Conservation (phyloP, 2,113 vertebrate species). For the Corapipo altera region DNA sequence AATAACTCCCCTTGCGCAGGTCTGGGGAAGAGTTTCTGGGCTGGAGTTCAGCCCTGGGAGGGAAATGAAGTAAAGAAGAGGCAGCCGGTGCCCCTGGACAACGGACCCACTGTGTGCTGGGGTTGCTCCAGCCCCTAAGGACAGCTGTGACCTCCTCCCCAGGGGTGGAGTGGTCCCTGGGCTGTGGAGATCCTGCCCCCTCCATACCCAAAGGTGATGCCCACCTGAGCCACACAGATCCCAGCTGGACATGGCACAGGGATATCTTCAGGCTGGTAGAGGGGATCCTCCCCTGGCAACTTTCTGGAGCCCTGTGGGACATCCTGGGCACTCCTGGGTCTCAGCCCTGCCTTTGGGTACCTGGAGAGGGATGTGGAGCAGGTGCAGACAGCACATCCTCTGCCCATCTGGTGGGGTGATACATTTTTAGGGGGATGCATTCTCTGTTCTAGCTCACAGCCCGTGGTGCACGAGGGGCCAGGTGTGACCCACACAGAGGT, state of each 20-base stretch:
- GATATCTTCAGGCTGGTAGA: not conserved
- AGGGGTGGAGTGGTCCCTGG: not conserved
- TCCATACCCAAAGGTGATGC: no score
- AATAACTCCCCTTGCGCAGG: constrained; percentile 14
- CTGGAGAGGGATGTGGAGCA: not conserved
- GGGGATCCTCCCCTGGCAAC: not conserved
- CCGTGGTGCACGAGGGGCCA: rapidly evolving
- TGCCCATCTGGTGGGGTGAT: rapidly evolving
- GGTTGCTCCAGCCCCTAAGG: not conserved
- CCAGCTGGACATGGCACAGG: not conserved
- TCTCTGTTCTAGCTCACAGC: not conserved
- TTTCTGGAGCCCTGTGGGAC: no score
- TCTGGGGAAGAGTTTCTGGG: not conserved
- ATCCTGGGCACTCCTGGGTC: not conserved
- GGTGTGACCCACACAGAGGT: not conserved
- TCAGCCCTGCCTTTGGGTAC: not conserved
- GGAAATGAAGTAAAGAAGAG: not conserved
- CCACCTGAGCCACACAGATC: rapidly evolving
- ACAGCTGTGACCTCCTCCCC: not conserved
- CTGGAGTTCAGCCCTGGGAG: not conserved
- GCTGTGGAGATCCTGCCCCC: not conserved
- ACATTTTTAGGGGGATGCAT: not conserved
- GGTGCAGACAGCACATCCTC: not conserved
- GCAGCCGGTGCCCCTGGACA: not conserved
- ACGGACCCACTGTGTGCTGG: rapidly evolving